Base-by-base conservation (phyloP, 2,797 vertebrate genomes). In the Monodelphis domestica region DNA sequence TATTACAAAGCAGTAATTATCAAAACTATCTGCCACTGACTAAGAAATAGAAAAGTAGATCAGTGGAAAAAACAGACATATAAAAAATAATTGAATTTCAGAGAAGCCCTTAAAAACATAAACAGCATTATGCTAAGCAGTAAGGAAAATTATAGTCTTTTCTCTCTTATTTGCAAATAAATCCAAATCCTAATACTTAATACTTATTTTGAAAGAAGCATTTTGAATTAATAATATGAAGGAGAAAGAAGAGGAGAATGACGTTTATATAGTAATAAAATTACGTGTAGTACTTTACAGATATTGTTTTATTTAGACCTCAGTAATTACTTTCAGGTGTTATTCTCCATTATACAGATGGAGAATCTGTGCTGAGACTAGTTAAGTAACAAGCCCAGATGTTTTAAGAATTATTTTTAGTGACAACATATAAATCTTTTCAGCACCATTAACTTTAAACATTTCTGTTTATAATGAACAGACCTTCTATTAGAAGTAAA, bases 401-500 rank as follows among this genome's bases (percentile, higher is more conserved):
- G 17, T 45, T 78, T 78, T 24, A 78, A 78, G 70, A 17, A 45
- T 11, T 78, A 70, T 78, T 78, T 70, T 78, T 21, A 78, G n/a
- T 45, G 70, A 45, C 6, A 78, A 21, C 38, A 45, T 78, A 78
- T 78, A 78, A 10, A 78, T 78, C 70, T 78, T 96, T 96, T 59
- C 53, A 95, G 78, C 54, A 91, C 51, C 3, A 52, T 59, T 92
- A 50, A 15, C 88, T 15, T 52, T 93, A 12, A 92, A 33, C 24
- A 53, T 14, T 84, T 89, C 89, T 78, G n/a, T 78, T 11, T 94
- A 38, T 55, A 92, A 53, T 92, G 91, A 96, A 90, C 91, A 87
- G 33, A 53, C 0, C 6, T 88, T 24, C 87, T 51, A 78, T 50
- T 52, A 96, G 9, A 24, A 54, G 29, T 4, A 92, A 88, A 91